Percentiles rank a stretch among this genome's conserved stretches.
These are phyloP conservation scores for Tachina grossa DNA, from an alignment of 2,888 invertebrate genomes.

Conservation along the genomic window DNA sequence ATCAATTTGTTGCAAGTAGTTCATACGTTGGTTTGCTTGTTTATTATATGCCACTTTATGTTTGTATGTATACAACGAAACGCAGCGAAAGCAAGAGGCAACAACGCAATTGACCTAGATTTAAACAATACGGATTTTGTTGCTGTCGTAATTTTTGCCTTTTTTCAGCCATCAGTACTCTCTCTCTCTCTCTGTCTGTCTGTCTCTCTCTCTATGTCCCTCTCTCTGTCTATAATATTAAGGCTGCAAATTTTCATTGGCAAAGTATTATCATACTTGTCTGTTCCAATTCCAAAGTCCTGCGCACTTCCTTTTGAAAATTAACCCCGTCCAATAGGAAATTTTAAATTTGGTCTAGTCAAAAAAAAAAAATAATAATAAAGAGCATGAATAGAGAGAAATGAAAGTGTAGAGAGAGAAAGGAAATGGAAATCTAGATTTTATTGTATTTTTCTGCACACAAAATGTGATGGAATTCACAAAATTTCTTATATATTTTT, in stretches of 20 bases:
- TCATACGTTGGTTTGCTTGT: constrained; percentile 20
- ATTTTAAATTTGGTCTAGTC: background rate
- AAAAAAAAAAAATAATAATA: background rate
- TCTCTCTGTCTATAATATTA: no score
- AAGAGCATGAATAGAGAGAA: constrained; percentile 9
- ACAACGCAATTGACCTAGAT: constrained; percentile 68
- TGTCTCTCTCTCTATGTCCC: constrained; percentile 27
- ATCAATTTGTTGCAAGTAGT: constrained; percentile 57
- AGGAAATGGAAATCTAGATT: constrained; percentile 5
- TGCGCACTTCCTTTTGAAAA: constrained; percentile 52
- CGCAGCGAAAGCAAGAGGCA: constrained; percentile 57
- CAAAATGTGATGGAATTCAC: constrained; percentile 16
- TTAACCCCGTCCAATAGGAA: constrained; percentile 33
- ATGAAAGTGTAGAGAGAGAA: constrained; percentile 4
- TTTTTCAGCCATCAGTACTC: constrained; percentile 14
- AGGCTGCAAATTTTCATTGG: constrained; percentile 23
- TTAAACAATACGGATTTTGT: constrained; percentile 34
- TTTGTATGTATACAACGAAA: constrained; percentile 26
- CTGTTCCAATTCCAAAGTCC: constrained; percentile 62
- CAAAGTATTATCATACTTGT: constrained; percentile 5
- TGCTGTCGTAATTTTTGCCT: constrained; percentile 20
- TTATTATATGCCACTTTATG: constrained; percentile 46
- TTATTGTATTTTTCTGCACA: constrained; percentile 1
- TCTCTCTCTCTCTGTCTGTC: background rate
- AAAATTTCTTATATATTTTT: constrained; percentile 14